Evolutionary conservation across 2,888 invertebrate species (phyloP), one percentile per base, ranked within the genome.

Genomic region (Girardia tigrina): DNA sequence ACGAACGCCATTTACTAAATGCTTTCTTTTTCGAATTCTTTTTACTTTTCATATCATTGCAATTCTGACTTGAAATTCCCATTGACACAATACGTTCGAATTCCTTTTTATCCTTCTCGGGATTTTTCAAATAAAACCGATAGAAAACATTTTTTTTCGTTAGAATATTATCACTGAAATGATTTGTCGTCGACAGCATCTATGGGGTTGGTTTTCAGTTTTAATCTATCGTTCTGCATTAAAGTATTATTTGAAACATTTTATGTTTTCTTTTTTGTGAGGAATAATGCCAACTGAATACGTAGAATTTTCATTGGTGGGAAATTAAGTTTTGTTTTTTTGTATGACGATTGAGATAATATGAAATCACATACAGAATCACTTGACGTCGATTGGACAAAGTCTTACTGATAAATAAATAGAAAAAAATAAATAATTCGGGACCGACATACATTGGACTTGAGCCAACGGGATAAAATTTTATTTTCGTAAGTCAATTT

Each of bases 1-100:
- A 56, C n/a, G 56, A 56, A 56, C 56, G 56, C 56, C 56, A 56
- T 56, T 56, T 56, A 56, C 56, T n/a, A 56, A 56, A 56, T 20
- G 6, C n/a, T 56, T 56, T 56, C 56, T 56, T 56, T n/a, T 56
- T 56, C n/a, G 56, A 56, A 56, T 56, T 56, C 23, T 56, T 56
- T n/a, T 56, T 56, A 23, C 56, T n/a, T 56, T 56, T 56, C 23
- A 56, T 16, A 20, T 56, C 56, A 56, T 16, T 56, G 23, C 23
- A 56, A 56, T 56, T 56, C 6, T 56, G 56, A 56, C 20, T 56
- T 56, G 56, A 56, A 20, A 56, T 56, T 56, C 56, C 56, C 4
- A 56, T 56, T 4, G n/a, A 20, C 6, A 56, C 56, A 56, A 56
- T 56, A 23, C n/a, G n/a, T 56, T 56, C 56, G 23, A 12, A 16